phyloP scores from a whole-genome alignment of 2,888 invertebrate genomes.

The Therioaphis trifolii region DNA sequence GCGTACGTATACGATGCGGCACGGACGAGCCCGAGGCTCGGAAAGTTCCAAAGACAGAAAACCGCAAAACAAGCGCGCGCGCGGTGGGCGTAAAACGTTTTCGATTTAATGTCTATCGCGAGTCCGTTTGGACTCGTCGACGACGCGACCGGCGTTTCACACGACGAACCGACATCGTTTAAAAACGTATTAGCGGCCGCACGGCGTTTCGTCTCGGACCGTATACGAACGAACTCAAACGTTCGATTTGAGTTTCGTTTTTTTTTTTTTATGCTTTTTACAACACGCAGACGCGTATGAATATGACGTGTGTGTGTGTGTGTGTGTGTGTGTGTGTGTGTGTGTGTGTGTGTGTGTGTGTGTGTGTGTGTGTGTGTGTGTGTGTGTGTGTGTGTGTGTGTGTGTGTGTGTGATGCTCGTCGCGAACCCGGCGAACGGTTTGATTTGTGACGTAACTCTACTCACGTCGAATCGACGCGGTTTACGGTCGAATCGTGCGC shows the following conservation, averaged over 20 bases:
- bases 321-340: too few species aligned
- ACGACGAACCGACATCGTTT: neutral
- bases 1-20: slow-evolving; percentile 2
- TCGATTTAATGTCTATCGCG: slow-evolving; percentile 3
- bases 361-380: too few species aligned
- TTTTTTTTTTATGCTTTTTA: too few species aligned
- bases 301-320: too few species aligned
- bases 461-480: neutral
- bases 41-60: slow-evolving; percentile 20
- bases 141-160: neutral
- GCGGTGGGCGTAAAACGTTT: slow-evolving; percentile 6
- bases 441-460: neutral
- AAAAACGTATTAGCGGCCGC: neutral
- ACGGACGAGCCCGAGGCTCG: slow-evolving; percentile 34
- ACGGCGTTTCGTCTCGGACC: neutral
- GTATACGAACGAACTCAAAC: neutral
- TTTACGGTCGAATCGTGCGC: neutral
- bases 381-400: neutral
- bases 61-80: neutral
- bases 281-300: neutral
- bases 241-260: neutral
- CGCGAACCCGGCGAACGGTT: neutral
- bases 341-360: too few species aligned
- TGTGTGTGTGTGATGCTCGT: neutral
- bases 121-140: too few species aligned